These are phyloP conservation scores for Theonella swinhoei DNA, from an alignment of 37 sponge, comb jelly and placozoan species.

Conservation along the genomic window DNA sequence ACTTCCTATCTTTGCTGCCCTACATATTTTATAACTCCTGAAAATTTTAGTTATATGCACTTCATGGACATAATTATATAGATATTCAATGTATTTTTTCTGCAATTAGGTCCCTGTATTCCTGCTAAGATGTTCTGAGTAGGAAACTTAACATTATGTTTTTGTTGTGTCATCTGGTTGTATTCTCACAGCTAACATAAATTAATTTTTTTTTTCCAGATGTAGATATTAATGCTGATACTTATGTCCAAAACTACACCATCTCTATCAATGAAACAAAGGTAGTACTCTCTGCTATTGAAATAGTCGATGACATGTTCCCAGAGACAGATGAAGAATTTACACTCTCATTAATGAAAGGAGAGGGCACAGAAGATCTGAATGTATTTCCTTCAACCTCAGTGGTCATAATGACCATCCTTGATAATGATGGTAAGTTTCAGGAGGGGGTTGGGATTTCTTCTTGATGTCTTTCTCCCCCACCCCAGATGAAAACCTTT, in stretches of 20 bases:
- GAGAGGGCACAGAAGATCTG: background rate
- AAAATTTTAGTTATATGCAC: no score
- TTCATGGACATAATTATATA: no score
- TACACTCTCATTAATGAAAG: background rate
- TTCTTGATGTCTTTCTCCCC: no score
- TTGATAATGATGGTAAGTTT: background rate
- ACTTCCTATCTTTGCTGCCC: no score
- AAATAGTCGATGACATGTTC: background rate
- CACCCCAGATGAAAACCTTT: no score
- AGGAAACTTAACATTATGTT: background rate
- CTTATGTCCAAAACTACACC: background rate
- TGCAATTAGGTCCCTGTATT: no score
- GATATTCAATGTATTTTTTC: no score
- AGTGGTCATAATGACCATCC: background rate
- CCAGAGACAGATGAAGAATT: background rate
- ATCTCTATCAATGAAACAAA: background rate
- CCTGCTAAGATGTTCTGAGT: no score
- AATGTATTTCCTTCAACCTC: background rate
- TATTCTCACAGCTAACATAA: no score
- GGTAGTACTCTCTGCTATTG: background rate
- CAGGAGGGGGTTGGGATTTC: no score
- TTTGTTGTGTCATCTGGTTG: background rate
- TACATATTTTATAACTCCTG: no score
- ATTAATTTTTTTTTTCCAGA: no score
- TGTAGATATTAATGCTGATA: background rate